Evolutionary conservation across 2,888 invertebrate genomes (phyloP).

Genomic region (Imbricaverruca yamaguchii): DNA sequence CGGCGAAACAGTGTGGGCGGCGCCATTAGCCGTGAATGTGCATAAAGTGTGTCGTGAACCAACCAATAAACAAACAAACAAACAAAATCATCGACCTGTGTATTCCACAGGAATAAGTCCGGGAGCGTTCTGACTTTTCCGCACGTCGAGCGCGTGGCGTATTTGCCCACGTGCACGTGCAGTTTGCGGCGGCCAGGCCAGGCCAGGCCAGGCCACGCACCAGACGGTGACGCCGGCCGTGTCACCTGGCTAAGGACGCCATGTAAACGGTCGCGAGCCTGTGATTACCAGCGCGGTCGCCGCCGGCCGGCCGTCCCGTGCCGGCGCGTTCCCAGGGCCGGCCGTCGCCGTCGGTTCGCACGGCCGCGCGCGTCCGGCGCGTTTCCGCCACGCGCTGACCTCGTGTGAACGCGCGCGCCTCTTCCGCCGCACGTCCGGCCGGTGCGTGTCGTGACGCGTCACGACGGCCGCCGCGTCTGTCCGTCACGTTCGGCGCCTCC

Average conservation of each 20-base stretch:
- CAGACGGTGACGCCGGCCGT: neutral
- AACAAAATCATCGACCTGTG: no score
- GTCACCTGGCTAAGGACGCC: neutral
- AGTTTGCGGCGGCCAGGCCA: neutral
- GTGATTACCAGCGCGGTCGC: neutral
- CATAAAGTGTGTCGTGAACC: no score
- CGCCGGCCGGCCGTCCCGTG: neutral
- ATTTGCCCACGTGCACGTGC: no score
- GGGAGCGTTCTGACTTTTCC: no score
- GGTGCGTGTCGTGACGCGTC: neutral
- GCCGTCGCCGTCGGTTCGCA: neutral
- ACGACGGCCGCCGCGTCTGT: no score
- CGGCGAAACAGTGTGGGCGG: no score
- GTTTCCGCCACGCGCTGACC: neutral
- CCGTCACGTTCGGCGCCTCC: no score
- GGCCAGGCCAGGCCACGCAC: neutral
- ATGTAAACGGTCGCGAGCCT: neutral
- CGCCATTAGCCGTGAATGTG: no score
- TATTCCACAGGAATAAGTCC: no score
- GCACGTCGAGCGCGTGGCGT: no score
- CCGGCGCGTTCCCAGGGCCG: neutral
- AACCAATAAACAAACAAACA: no score
- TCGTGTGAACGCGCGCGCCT: neutral
- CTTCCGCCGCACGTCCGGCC: neutral
- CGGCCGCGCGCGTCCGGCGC: neutral